Evolutionary conservation across 2,113 vertebrate genomes (phyloP), one percentile per base, ranked within the genome.

Genomic region (Neolamprologus fasciatus): DNA sequence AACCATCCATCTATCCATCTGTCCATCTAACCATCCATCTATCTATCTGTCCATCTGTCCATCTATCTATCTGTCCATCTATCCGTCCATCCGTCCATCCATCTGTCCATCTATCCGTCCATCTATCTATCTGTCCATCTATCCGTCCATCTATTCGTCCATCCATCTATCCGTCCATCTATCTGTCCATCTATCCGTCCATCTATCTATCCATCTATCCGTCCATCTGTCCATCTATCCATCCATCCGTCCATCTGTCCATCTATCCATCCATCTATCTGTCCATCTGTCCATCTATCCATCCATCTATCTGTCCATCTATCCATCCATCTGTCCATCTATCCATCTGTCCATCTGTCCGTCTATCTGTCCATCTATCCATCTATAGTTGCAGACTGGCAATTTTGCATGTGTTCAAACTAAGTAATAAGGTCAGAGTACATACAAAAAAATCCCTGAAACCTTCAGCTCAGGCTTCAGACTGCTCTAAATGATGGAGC

Each of bases 1-100:
- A n/a, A n/a, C n/a, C n/a, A n/a, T n/a, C n/a, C n/a, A n/a, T n/a
- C n/a, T n/a, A n/a, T n/a, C n/a, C 0, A 1, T 40, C 37, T 0
- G 0, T 37, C 5, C 0, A 0, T 11, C 37, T 0, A 0, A 10
- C 9, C 0, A 1, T 37, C 35, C 0, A 0, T 10, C 4, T 0
- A 1, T 37, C 35, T 1, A 0, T 10, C 9, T 0, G 0, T 37
- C 28, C 0, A 2, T 31, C 28, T 0, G 1, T 28, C 28, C 1
- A 2, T 28, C 28, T 2, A 28, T 28, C 4, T 2, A 2, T 28
- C 26, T 2, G 0, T 28, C 28, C 1, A 2, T 23, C 37, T 0
- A 0, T 40, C 2, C 0, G 3, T 10, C 9, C 1, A 0, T 42
- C 11, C 0, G 2, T 42, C 35, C 1, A 0, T 37, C 40, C 0